Base-by-base conservation (phyloP, 2,888 invertebrate species). In the Colostygia pectinataria region DNA sequence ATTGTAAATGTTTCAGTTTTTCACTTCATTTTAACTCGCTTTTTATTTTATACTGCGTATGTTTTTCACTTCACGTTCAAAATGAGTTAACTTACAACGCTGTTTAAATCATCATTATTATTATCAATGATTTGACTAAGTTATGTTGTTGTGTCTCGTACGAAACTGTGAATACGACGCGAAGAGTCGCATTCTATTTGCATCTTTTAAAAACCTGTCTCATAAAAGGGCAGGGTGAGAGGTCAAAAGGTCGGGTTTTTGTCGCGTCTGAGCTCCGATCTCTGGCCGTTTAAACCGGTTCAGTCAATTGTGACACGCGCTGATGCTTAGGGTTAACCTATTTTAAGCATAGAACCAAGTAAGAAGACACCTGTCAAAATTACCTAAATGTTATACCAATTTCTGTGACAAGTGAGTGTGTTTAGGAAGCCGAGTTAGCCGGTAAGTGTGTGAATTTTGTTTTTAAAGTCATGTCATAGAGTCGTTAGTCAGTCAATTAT, bases 271-370 rank as follows among this genome's bases (percentile, higher is more conserved):
- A 53, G 44, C 52, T 50, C 37, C 41, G 56, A 48, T 38, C 36
- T 31, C 43, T 37, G 53, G 37, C 51, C 50, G 32, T 49, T 44
- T 48, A 57, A 60, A 53, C 62, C 61, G 55, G 65, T 62, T 53
- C 59, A 63, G 61, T 59, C 62, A 63, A 57, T 66, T 63, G 60
- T 61, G 63, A 59, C 74, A 69, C 70, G 68, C 59, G 72, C 53
- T 63, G 49, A 49, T 57, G 40, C 56, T 65, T 41, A 42, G 62
- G 67, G 68, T 69, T 64, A 57, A 59, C 36, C 40, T 50, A 40
- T 50, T 50, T 50, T 44, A 14, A 50, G 44, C 13, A 14, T 15
- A 25, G 10, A 24, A 8, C 20, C 5, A 15, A 15, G 15, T 2
- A 6, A 4, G 20, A 20, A 20, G 4, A 4, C 4, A 15, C 15